Conservation (phyloP, 2,113 vertebrate species). For the Recurvirostra avosetta region DNA sequence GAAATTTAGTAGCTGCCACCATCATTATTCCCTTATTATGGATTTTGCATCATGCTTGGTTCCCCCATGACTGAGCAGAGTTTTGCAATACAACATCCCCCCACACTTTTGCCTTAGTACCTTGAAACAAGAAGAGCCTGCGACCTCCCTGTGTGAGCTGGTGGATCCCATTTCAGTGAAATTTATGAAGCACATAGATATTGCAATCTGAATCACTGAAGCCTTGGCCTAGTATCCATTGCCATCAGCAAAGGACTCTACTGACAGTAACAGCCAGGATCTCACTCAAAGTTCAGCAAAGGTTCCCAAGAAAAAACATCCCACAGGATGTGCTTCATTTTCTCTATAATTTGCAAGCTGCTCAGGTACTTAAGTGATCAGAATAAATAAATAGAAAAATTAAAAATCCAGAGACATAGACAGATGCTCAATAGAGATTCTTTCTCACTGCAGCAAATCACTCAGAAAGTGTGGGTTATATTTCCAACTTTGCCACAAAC, state of each 20-base stretch:
- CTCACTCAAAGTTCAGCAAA: background rate
- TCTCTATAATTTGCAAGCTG: background rate
- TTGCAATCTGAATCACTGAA: background rate
- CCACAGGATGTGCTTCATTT: background rate
- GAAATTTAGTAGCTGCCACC: background rate
- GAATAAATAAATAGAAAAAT: background rate
- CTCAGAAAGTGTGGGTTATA: background rate
- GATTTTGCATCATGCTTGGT: background rate
- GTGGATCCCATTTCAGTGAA: background rate
- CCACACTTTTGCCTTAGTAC: background rate
- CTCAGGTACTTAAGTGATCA: background rate
- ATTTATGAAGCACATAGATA: background rate
- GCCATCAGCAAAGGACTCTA: background rate
- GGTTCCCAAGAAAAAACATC: background rate
- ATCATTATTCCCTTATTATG: background rate
- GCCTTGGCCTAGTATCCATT: background rate
- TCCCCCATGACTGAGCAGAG: background rate
- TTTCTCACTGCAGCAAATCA: background rate
- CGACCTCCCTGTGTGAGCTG: background rate
- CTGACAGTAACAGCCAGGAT: background rate
- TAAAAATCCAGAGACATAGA: background rate
- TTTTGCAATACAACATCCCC: background rate
- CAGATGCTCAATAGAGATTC: background rate
- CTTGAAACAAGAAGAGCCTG: background rate
- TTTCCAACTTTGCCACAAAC: background rate